Evolutionary conservation across 2,888 invertebrate species (phyloP).

Genomic region (Parochlus steinenii): DNA sequence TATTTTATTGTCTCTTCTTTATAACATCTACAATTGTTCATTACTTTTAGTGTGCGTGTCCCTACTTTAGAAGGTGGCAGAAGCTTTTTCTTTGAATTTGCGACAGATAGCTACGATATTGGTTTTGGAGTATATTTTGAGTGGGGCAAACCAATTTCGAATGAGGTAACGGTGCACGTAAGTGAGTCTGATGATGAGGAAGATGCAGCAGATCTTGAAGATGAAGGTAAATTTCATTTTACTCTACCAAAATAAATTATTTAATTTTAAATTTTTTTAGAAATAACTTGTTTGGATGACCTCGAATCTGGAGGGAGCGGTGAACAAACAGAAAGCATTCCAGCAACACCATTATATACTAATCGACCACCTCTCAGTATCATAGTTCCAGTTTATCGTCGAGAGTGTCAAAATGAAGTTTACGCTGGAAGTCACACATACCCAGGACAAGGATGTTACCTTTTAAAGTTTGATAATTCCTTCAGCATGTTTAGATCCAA

Average conservation of each 20-base stretch:
- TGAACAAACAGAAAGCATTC: slow-evolving; percentile 17
- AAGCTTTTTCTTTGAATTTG: slow-evolving; percentile 97
- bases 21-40: too few relatives aligned
- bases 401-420: slow-evolving; percentile 93
- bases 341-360: slow-evolving; percentile 5
- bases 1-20: too few relatives aligned
- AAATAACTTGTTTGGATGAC: slow-evolving; percentile 34
- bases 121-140: slow-evolving; percentile 97
- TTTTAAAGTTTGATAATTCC: slow-evolving; percentile 98
- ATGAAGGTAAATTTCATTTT: slow-evolving; percentile 19
- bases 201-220: slow-evolving; percentile 47
- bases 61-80: slow-evolving; percentile 90
- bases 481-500: slow-evolving; percentile 98
- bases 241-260: not conserved
- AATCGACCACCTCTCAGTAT: slow-evolving; percentile 39
- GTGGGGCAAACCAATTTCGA: slow-evolving; percentile 79
- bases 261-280: slow-evolving; percentile 14
- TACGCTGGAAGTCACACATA: slow-evolving; percentile 96
- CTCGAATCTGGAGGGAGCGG: slow-evolving; percentile 38
- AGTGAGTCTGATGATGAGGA: slow-evolving; percentile 92
- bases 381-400: slow-evolving; percentile 85
- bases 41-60: slow-evolving; percentile 78
- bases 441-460: slow-evolving; percentile 92
- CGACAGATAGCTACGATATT: slow-evolving; percentile 94
- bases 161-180: slow-evolving; percentile 77